Conservation (phyloP, 2,888 invertebrate species). For the Thera obeliscata region DNA sequence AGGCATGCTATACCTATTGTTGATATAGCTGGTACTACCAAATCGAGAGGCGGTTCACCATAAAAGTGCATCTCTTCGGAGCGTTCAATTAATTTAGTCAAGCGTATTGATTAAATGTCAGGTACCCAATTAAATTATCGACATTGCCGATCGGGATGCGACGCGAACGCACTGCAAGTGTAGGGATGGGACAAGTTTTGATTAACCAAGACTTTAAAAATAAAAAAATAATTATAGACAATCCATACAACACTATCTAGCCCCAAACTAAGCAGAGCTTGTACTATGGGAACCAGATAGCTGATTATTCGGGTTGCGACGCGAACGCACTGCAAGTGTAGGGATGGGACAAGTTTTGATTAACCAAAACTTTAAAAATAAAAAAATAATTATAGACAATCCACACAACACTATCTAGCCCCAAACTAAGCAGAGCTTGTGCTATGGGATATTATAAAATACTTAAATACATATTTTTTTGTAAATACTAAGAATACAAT, state of each 20-base stretch:
- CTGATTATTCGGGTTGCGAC: conserved; percentile 50
- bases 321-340: conserved; percentile 52
- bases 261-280: no score
- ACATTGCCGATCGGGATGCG: conserved; percentile 58
- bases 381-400: no score
- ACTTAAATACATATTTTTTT: no score
- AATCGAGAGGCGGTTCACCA: conserved; percentile 58
- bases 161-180: conserved; percentile 52
- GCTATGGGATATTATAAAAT: no score
- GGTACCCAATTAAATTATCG: conserved; percentile 79
- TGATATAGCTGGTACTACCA: conserved; percentile 40
- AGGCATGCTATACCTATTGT: conserved; percentile 16
- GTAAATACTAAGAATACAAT: no score
- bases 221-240: no score
- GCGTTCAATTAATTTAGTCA: conserved; percentile 78
- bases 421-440: no score
- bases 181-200: conserved; percentile 19
- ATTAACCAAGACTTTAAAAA: not conserved
- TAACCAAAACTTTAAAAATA: no score
- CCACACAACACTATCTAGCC: no score
- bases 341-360: conserved; percentile 15
- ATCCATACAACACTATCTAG: no score
- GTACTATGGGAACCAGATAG: no score
- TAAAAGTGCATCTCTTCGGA: conserved; percentile 72
- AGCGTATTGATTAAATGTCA: conserved; percentile 80